Evolutionary conservation across 2,888 invertebrate genomes (phyloP).

Genomic region (Acanthococcus lagerstroemiae): DNA sequence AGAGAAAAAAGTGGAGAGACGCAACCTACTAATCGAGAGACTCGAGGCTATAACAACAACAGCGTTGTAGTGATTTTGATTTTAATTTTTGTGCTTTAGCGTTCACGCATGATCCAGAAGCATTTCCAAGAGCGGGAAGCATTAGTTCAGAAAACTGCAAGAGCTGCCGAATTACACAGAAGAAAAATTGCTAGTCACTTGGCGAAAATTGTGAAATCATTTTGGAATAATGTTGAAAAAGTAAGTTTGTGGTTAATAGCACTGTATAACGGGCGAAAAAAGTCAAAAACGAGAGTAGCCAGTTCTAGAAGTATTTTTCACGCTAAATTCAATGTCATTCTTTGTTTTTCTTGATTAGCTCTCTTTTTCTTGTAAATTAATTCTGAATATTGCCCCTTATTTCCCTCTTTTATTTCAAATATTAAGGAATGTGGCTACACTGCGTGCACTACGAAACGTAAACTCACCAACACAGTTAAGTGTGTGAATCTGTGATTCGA

Average conservation of each 20-base stretch:
- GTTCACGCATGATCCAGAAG: slow-evolving; percentile 82
- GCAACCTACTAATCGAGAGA: too few relatives aligned
- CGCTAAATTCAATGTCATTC: background rate
- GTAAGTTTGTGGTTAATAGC: slow-evolving; percentile 42
- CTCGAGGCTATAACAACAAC: too few relatives aligned
- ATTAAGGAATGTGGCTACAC: too few relatives aligned
- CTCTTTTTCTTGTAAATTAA: too few relatives aligned
- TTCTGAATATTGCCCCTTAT: too few relatives aligned
- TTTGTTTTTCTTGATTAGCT: background rate
- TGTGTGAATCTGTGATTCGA: too few relatives aligned
- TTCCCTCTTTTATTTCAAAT: too few relatives aligned
- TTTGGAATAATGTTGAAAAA: slow-evolving; percentile 96
- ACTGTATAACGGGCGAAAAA: too few relatives aligned
- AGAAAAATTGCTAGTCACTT: slow-evolving; percentile 79
- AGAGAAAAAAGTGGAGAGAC: too few relatives aligned
- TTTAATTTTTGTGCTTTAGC: slow-evolving; percentile 44
- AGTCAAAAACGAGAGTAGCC: slow-evolving; percentile 68
- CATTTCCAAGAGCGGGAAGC: slow-evolving; percentile 83
- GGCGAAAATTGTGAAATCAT: slow-evolving; percentile 85
- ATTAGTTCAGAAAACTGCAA: slow-evolving; percentile 80
- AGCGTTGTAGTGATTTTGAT: too few relatives aligned
- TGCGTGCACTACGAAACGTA: too few relatives aligned
- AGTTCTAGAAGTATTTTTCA: background rate
- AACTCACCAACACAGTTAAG: too few relatives aligned
- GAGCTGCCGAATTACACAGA: slow-evolving; percentile 77